Base-by-base conservation (phyloP, 2,888 invertebrate genomes). In the Ormyrus rosae region DNA sequence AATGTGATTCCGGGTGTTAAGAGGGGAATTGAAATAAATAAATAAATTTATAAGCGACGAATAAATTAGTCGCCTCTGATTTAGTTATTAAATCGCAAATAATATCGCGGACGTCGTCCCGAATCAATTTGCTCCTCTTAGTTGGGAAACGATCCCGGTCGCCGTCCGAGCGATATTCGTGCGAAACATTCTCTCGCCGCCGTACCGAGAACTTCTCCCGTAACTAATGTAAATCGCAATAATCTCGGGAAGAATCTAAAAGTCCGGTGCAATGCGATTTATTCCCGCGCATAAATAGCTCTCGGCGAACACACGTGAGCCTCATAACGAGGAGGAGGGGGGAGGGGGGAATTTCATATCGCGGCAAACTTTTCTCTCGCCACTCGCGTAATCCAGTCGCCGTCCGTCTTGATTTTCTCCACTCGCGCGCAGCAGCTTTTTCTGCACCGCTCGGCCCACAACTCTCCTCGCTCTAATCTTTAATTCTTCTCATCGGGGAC, bases 321-420 rank as follows among this genome's bases (percentile, higher is more conserved):
- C 46, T 7, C 55, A 56, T 34, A 48, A 7, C 60, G n/a, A 13
- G 13, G 10, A 19, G 19, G 19, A 1, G 46, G 19, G 69, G 67
- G 63, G 78, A 73, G 72, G 13, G 63, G 46, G 53, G 69, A 71
- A 71, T 67, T 72, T 72, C 60, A 53, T 78, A 65, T 60, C 50
- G 50, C 7, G 13, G 56, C 34, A 68, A 71, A 76, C 48, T 70
- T 75, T 75, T 75, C 64, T 75, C 64, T 51, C 10, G 6, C 34
- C 48, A 11, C 46, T 34, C 56, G 45, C 69, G 67, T 70, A 80
- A 75, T 76, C 67, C 65, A 64, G 51, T 51, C 45, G 48, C 63
- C 76, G 72, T 76, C 58, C 76, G 51, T 76, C 80, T 72, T 72
- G 72, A 68, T 68, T 75, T 69, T 60, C 73, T 64, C 34, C 34